Conservation (phyloP, 1,140 invertebrate species). For the Theocolax elegans region DNA sequence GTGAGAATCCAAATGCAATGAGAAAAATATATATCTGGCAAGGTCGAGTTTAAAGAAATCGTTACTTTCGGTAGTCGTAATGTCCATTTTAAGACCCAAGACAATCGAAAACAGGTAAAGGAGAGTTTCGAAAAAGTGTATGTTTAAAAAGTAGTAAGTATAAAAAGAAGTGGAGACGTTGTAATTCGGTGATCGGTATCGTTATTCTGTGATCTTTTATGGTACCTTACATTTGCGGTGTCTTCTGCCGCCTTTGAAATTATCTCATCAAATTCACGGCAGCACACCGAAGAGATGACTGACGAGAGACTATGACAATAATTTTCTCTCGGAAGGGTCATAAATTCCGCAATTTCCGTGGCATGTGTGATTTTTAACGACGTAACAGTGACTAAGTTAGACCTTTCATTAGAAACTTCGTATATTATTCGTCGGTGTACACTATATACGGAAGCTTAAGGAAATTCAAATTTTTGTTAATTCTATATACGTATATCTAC, state of each 20-base stretch:
- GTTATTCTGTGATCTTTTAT: slow-evolving; percentile 39
- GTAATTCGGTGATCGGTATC: slow-evolving; percentile 37
- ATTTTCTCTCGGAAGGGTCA: slow-evolving; percentile 9
- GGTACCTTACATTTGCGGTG: slow-evolving; percentile 18
- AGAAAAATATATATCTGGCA: too few species aligned
- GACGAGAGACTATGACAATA: slow-evolving; percentile 23
- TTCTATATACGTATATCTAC: too few species aligned
- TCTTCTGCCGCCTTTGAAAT: slow-evolving; percentile 31
- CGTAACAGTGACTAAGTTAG: neutral
- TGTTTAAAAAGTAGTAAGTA: slow-evolving; percentile 2
- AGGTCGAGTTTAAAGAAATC: neutral
- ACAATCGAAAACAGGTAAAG: slow-evolving; percentile 31
- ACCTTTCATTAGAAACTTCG: too few species aligned
- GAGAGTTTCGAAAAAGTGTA: slow-evolving; percentile 23
- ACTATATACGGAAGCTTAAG: neutral
- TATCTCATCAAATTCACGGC: slow-evolving; percentile 38
- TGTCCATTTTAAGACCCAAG: slow-evolving; percentile 26
- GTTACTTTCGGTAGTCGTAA: slow-evolving; percentile 12
- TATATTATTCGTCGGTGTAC: too few species aligned
- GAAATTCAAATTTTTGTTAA: neutral
- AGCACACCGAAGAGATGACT: slow-evolving; percentile 12
- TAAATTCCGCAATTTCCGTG: slow-evolving; percentile 31
- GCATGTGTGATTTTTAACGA: neutral
- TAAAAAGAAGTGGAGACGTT: slow-evolving; percentile 10
- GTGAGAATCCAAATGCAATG: too few species aligned